Evolutionary conservation across 2,888 invertebrate species (phyloP), one percentile per base, ranked within the genome.

Genomic region (Spialia ferax): DNA sequence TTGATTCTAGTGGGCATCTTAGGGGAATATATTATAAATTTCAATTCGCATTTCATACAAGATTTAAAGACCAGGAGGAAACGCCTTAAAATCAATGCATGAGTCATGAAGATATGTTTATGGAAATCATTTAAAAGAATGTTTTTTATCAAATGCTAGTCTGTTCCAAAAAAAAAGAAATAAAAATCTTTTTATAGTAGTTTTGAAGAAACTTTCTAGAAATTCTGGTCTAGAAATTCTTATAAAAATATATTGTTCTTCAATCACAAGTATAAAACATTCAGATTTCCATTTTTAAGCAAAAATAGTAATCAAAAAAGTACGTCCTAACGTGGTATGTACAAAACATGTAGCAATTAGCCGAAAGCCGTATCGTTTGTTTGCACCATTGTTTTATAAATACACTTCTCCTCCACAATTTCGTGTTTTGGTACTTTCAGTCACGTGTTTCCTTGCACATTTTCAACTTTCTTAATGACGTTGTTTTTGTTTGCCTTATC

Each of bases 311-410:
- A 11, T 35, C 2, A 35, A 8, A 8, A 35, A 35, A 5, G 4
- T 32, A 32, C 32, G 8, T 8, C 32, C 32, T 7, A 7, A 32
- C 32, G 1, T n/a, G 38, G 15, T 7, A 15, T 42, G 42, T 42
- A 15, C 6, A 42, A n/a, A 38, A 4, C 3, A 38, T 13, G n/a
- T 3, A 38, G 15, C 42, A 42, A 11, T 42, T 42, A 42, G 15
- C 15, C 6, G 42, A 15, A 42, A 42, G 42, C 15, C 5, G 2
- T 52, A 23, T 52, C 22, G 52, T 52, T 48, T 20, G 7, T 57
- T 45, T 35, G 57, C 64, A 64, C 64, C 64, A 5, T 57, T 64
- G 64, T 64, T 64, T 64, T 57, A 48, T 57, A 64, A 64, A 64
- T 15, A 64, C 64, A 50, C 56, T 22, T n/a, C 18, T 29, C 18